Evolutionary conservation across 2,888 invertebrate species (phyloP).

Genomic region (Apodemia mormo): DNA sequence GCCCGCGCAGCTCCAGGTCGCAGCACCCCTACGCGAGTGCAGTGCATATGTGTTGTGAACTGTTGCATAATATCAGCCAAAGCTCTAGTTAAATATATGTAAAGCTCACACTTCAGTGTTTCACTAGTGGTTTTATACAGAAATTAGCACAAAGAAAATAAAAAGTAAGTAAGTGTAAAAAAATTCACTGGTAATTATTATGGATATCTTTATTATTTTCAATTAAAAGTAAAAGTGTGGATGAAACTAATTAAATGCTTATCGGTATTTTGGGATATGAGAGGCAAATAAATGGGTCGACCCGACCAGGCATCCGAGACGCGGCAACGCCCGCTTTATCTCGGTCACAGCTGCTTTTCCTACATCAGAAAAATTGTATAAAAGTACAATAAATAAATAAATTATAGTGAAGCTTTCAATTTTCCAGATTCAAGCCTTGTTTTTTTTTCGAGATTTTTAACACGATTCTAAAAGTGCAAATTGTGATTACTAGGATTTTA

Average conservation of each 20-base stretch:
- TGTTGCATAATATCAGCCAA: conserved; percentile 26
- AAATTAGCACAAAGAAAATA: conserved; percentile 17
- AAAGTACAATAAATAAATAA: background rate
- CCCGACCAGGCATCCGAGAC: conserved; percentile 51
- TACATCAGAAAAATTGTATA: conserved; percentile 27
- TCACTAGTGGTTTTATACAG: conserved; percentile 34
- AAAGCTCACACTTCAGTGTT: conserved; percentile 3
- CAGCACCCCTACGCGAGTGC: conserved; percentile 49
- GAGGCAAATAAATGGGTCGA: conserved; percentile 73
- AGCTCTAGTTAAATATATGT: conserved; percentile 38
- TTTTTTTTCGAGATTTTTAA: background rate
- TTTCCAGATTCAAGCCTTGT: background rate
- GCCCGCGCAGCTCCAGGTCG: conserved; percentile 32
- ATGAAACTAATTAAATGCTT: conserved; percentile 45
- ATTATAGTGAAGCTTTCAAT: background rate
- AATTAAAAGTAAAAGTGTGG: too few relatives aligned
- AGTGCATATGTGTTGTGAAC: conserved; percentile 34
- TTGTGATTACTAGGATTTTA: background rate
- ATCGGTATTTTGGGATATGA: conserved; percentile 76
- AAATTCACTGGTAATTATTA: too few relatives aligned
- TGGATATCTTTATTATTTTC: too few relatives aligned
- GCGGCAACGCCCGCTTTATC: conserved; percentile 74
- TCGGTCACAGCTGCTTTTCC: conserved; percentile 71
- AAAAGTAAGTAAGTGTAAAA: conserved; percentile 35
- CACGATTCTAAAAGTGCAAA: background rate